Percentiles rank a stretch among this genome's conserved stretches.
These are phyloP conservation scores for Bufotes viridis DNA, from an alignment of 2,797 vertebrate genomes.

Conservation along the genomic window DNA sequence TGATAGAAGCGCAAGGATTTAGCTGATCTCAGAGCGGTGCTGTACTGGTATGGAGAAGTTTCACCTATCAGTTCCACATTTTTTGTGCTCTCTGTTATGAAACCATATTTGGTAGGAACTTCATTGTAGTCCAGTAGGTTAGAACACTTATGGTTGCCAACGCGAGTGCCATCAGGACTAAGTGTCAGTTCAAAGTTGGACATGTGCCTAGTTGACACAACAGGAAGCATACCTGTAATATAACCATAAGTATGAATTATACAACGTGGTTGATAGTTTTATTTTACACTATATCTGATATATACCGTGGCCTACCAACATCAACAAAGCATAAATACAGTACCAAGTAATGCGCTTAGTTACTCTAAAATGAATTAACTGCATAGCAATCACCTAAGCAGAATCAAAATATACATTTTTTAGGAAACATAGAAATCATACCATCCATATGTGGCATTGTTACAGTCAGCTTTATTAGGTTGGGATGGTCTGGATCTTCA, in stretches of 20 bases:
- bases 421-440: constrained; percentile 62
- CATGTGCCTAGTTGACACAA: constrained; percentile 82
- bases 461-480: constrained; percentile 82
- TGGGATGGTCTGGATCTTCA: constrained; percentile 82
- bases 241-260: neutral
- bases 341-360: neutral
- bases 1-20: constrained; percentile 84
- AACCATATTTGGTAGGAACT: constrained; percentile 83
- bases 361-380: neutral
- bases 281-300: neutral
- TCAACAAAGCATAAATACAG: neutral
- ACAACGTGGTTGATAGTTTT: neutral
- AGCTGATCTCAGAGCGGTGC: constrained; percentile 74
- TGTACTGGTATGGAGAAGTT: constrained; percentile 83
- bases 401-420: neutral
- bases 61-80: constrained; percentile 84
- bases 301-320: neutral
- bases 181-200: constrained; percentile 86
- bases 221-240: constrained; percentile 82
- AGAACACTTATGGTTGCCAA: constrained; percentile 87
- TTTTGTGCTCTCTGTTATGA: constrained; percentile 82
- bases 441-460: constrained; percentile 88
- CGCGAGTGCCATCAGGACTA: constrained; percentile 81
- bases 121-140: constrained; percentile 87
- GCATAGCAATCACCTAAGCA: neutral